Evolutionary conservation across 2,888 invertebrate species (phyloP).

Genomic region (Poecilus cupreus): DNA sequence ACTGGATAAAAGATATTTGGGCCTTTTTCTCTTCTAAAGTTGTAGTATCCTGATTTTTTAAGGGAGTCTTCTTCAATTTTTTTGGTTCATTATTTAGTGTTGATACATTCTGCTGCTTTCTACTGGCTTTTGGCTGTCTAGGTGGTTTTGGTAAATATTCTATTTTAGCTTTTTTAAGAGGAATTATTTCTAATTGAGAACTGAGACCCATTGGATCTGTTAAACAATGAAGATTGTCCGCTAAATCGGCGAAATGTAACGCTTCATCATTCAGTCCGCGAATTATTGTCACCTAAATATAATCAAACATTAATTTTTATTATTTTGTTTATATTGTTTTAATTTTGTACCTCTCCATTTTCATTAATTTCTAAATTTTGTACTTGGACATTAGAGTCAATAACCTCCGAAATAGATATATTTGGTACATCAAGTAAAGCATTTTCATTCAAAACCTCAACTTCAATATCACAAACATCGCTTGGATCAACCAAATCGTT

Average conservation of each 20-base stretch:
- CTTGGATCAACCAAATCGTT: slow-evolving; percentile 55
- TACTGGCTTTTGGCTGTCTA: slow-evolving; percentile 19
- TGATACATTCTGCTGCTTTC: background rate
- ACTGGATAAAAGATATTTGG: slow-evolving; percentile 76
- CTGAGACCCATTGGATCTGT: slow-evolving; percentile 41
- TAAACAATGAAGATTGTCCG: slow-evolving; percentile 47
- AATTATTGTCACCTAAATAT: slow-evolving; percentile 55
- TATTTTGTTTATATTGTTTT: background rate
- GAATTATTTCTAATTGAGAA: slow-evolving; percentile 53
- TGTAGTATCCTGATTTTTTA: slow-evolving; percentile 67
- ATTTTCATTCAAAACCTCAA: slow-evolving; percentile 59
- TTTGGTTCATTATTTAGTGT: background rate
- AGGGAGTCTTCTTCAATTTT: slow-evolving; percentile 65
- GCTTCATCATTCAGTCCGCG: slow-evolving; percentile 44
- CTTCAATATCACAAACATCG: slow-evolving; percentile 60
- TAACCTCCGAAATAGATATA: slow-evolving; percentile 56
- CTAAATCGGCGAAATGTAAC: slow-evolving; percentile 49
- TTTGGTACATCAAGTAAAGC: slow-evolving; percentile 52
- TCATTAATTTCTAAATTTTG: slow-evolving; percentile 57
- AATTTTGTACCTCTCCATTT: slow-evolving; percentile 56
- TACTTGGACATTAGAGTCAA: slow-evolving; percentile 54
- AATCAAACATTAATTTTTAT: background rate
- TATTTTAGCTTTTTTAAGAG: slow-evolving; percentile 49
- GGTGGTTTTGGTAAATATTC: slow-evolving; percentile 25
- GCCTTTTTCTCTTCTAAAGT: slow-evolving; percentile 42